These are phyloP conservation scores for Ciconia boyciana DNA, from an alignment of 2,113 vertebrate genomes.

Conservation along the genomic window DNA sequence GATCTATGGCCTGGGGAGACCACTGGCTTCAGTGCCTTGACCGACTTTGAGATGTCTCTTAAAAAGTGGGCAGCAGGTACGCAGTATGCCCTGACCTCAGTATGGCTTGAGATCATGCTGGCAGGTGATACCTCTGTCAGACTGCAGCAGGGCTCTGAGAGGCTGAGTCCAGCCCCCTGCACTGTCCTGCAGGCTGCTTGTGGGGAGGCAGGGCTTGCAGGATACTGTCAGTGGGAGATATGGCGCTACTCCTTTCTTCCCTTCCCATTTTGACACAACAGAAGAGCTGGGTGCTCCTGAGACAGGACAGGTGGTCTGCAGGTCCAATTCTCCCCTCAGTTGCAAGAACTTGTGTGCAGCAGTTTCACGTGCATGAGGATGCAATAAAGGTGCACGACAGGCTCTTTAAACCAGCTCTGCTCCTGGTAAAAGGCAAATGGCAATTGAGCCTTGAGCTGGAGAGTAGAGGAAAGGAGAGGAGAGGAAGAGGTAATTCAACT, in stretches of 20 bases:
- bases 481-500: neutral
- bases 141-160: neutral
- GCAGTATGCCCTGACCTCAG: neutral
- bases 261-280: neutral
- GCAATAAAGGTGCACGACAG: neutral
- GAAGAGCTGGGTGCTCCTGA: neutral
- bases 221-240: rapidly evolving
- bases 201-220: neutral
- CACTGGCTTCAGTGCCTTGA: neutral
- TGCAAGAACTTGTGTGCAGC: neutral
- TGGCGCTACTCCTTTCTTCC: neutral
- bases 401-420: neutral
- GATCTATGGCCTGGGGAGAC: neutral
- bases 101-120: neutral
- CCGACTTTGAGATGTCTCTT: neutral
- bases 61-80: neutral
- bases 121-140: neutral
- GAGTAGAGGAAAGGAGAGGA: too few species aligned
- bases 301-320: neutral
- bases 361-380: neutral
- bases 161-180: too few species aligned
- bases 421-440: neutral
- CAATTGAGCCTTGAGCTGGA: neutral
- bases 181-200: neutral
- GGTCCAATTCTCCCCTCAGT: neutral